A percentile compares a stretch with the other conserved stretches of the same genome.
Evolutionary conservation across 2,113 vertebrate species (phyloP).

Genomic region (Phodopus roborovskii): DNA sequence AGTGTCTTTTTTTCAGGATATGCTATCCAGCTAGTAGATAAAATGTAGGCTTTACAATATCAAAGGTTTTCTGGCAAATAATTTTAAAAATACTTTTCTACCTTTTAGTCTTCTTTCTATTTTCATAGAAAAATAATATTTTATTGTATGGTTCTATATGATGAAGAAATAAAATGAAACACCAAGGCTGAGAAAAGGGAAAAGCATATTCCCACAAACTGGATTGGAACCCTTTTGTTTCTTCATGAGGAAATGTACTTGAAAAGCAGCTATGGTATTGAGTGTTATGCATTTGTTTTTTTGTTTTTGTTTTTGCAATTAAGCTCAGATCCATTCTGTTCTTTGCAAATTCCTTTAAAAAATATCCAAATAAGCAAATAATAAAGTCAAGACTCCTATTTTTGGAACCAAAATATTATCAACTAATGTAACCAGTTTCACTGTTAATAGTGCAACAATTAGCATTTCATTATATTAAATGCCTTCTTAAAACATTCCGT

Average conservation of each 20-base stretch:
- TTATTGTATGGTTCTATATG: background rate
- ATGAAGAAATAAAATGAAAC: background rate
- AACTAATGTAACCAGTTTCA: conserved; percentile 67
- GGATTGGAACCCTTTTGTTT: background rate
- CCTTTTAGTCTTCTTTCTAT: background rate
- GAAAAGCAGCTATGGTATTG: background rate
- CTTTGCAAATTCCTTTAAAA: conserved; percentile 46
- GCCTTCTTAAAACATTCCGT: conserved; percentile 33
- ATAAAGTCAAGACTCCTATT: conserved; percentile 55
- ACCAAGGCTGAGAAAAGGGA: background rate
- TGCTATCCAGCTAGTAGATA: background rate
- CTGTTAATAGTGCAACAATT: conserved; percentile 61
- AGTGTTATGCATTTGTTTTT: background rate
- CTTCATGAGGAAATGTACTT: background rate
- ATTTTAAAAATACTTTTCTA: background rate
- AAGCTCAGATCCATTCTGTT: background rate
- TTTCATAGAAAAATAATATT: background rate
- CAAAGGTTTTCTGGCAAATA: background rate
- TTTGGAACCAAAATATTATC: conserved; percentile 54
- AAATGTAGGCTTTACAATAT: background rate
- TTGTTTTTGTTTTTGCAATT: background rate
- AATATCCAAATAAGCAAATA: background rate
- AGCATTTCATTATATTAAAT: conserved; percentile 62
- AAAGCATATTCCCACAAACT: background rate
- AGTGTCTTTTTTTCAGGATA: background rate